Percentiles rank a stretch among this genome's conserved stretches.
These are phyloP conservation scores for Lasioglossum albipes DNA, from an alignment of 1,140 invertebrate genomes.

Conservation along the genomic window DNA sequence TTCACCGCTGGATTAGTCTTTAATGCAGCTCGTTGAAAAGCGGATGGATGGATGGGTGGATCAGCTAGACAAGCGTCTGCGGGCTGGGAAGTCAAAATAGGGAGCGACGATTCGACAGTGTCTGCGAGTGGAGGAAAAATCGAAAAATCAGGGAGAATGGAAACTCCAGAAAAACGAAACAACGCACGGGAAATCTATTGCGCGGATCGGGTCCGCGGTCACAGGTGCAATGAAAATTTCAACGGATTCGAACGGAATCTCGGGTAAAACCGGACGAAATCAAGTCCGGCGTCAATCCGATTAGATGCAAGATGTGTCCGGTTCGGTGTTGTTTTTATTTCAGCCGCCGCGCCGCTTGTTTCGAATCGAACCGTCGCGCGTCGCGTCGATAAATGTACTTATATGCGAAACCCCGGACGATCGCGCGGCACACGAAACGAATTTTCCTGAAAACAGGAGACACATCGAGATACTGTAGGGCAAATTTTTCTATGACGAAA, in stretches of 20 bases:
- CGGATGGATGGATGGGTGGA: too few species aligned
- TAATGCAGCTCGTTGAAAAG: background rate
- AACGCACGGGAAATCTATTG: background rate
- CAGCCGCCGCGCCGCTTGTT: background rate
- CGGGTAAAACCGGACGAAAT: background rate
- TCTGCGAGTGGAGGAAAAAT: too few species aligned
- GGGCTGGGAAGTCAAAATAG: too few species aligned
- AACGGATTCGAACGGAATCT: background rate
- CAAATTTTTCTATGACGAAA: too few species aligned
- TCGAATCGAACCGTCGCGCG: background rate
- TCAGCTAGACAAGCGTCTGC: background rate
- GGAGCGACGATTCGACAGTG: too few species aligned
- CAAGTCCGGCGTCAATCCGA: slow-evolving; percentile 3
- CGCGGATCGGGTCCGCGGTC: background rate
- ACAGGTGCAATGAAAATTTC: slow-evolving; percentile 20
- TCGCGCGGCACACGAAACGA: too few species aligned
- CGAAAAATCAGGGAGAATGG: too few species aligned
- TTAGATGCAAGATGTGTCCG: background rate
- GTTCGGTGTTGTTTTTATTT: background rate
- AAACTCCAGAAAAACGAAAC: background rate
- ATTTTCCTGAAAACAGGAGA: background rate
- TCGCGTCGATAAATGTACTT: background rate
- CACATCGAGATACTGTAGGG: too few species aligned
- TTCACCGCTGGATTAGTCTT: background rate
- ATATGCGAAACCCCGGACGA: background rate